These are phyloP conservation scores for Circaetus cinerascens DNA, from an alignment of 2,113 vertebrate genomes.

Conservation along the genomic window DNA sequence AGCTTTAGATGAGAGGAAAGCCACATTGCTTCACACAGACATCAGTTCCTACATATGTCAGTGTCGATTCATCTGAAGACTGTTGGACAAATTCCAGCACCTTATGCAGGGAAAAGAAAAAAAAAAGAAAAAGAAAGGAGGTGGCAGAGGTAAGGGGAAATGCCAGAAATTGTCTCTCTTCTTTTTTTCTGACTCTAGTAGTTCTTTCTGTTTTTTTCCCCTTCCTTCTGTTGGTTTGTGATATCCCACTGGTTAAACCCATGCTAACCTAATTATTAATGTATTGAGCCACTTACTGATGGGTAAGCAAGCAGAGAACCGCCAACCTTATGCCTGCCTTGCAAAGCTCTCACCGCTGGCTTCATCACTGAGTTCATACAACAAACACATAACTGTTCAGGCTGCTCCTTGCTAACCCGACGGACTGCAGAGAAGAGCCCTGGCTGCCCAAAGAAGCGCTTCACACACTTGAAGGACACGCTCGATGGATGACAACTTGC, in stretches of 20 bases:
- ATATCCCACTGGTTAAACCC: neutral
- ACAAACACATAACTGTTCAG: neutral
- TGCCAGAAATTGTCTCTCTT: neutral
- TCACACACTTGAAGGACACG: rapidly evolving
- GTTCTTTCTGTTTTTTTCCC: neutral
- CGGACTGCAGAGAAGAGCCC: neutral
- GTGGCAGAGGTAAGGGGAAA: neutral
- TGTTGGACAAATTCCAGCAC: neutral
- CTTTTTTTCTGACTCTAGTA: rapidly evolving
- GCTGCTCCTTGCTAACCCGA: neutral
- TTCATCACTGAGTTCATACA: neutral
- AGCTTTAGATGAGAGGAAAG: neutral
- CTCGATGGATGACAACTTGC: rapidly evolving
- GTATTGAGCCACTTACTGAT: neutral
- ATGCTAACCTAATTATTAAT: neutral
- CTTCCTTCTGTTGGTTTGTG: neutral
- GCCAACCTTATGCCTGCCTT: neutral
- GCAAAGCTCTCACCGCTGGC: neutral
- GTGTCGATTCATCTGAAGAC: neutral
- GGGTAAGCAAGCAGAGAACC: neutral
- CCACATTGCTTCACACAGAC: neutral
- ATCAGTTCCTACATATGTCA: neutral
- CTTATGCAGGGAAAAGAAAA: neutral
- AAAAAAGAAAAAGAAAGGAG: neutral
- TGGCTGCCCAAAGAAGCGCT: neutral